Evolutionary conservation across 30 jellyfish, hydroid and myxozoan species (phyloP).

Genomic region (Turritopsis dohrnii): DNA sequence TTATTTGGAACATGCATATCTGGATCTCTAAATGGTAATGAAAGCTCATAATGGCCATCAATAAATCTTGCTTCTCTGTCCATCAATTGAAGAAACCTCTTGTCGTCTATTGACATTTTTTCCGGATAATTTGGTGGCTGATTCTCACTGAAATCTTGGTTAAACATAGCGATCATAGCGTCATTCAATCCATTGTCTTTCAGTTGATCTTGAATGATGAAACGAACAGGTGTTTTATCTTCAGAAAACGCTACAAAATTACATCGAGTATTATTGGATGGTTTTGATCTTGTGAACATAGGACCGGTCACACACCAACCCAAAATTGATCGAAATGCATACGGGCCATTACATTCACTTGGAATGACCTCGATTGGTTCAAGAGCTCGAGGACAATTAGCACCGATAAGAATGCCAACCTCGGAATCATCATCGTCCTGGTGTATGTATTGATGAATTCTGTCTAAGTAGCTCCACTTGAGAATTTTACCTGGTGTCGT

Average conservation of each 20-base stretch:
- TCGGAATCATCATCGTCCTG: background rate
- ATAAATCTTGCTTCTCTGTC: constrained; percentile 16
- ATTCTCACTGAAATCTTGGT: background rate
- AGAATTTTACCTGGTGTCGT: background rate
- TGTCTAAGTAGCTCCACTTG: background rate
- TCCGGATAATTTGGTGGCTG: constrained; percentile 10
- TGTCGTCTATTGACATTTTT: constrained; percentile 16
- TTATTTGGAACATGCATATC: constrained; percentile 18
- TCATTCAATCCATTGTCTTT: constrained; percentile 1
- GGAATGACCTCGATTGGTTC: background rate
- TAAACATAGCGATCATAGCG: background rate
- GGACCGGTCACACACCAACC: background rate
- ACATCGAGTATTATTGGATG: background rate
- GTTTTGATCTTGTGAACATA: background rate
- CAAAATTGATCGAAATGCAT: background rate
- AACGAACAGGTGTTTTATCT: constrained; percentile 1
- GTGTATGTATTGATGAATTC: background rate
- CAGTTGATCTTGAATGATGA: constrained; percentile 15
- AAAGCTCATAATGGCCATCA: constrained; percentile 19
- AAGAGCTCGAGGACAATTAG: background rate
- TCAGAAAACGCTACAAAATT: background rate
- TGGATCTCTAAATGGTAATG: constrained; percentile 17
- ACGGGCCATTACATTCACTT: background rate
- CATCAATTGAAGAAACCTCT: constrained; percentile 19
- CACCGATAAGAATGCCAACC: background rate